Percentiles rank a stretch among this genome's conserved stretches.
Conservation (phyloP, 1,140 invertebrate species). For the Patella vulgata region DNA sequence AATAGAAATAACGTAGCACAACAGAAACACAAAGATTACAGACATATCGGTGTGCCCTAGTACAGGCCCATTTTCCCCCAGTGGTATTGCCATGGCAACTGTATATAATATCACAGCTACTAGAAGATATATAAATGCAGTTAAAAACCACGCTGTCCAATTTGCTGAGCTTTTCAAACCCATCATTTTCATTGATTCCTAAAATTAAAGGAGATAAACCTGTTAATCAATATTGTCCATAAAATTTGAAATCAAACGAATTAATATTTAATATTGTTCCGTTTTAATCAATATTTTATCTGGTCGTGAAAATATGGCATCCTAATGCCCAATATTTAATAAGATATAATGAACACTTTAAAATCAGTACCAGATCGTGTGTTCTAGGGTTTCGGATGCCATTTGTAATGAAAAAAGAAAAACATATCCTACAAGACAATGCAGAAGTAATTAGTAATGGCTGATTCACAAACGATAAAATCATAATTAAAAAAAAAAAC, state of each 20-base stretch:
- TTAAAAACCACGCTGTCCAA: conserved; percentile 85
- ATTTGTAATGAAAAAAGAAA: too few species aligned
- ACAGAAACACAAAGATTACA: conserved; percentile 70
- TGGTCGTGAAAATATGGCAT: background rate
- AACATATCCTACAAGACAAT: too few species aligned
- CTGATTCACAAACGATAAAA: too few species aligned
- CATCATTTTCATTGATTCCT: conserved; percentile 92
- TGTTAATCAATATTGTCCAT: background rate
- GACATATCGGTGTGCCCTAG: conserved; percentile 67
- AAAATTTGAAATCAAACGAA: background rate
- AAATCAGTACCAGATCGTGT: too few species aligned
- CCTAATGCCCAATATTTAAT: too few species aligned
- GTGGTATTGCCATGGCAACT: conserved; percentile 60
- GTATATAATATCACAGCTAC: conserved; percentile 71
- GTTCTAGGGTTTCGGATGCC: too few species aligned
- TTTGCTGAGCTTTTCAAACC: conserved; percentile 82
- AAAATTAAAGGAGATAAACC: conserved; percentile 12
- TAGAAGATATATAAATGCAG: conserved; percentile 77
- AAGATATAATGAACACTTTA: too few species aligned
- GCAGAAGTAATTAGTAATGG: too few species aligned
- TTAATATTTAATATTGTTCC: too few species aligned
- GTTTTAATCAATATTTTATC: too few species aligned
- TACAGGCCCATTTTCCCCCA: conserved; percentile 51
- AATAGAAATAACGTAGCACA: conserved; percentile 69
- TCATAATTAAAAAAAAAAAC: too few species aligned